A percentile compares a stretch with the other conserved stretches of the same genome.
phyloP scores from a whole-genome alignment of 2,113 vertebrate species.

The Spheniscus mendiculus region DNA sequence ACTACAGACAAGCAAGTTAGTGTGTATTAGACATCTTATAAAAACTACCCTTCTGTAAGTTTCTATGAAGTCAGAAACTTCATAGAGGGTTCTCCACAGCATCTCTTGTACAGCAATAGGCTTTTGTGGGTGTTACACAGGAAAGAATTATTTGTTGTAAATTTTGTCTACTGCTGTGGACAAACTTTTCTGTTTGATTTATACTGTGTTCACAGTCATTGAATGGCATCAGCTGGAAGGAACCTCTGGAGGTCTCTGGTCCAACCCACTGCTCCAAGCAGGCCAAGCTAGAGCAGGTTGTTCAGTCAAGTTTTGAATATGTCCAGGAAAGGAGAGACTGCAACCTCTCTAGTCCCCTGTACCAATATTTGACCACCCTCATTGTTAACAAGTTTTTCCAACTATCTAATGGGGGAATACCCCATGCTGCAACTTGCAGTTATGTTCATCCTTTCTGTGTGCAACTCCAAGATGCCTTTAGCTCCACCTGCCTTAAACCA shows the following conservation, averaged over 20 bases:
- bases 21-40: not conserved
- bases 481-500: not conserved
- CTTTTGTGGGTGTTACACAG: not conserved
- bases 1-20: not conserved
- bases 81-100: not conserved
- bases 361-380: not conserved
- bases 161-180: not conserved
- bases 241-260: not conserved
- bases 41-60: not conserved
- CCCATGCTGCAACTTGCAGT: not conserved
- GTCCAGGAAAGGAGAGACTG: not conserved
- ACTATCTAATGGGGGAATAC: not conserved
- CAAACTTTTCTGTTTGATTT: not conserved
- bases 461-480: not conserved
- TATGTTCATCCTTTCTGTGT: not conserved
- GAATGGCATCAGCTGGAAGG: not conserved
- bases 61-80: not conserved
- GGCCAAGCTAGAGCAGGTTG: not conserved
- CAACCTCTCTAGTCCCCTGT: not conserved
- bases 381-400: not conserved
- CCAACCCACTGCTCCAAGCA: not conserved
- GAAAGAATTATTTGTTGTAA: not conserved
- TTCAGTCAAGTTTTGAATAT: not conserved
- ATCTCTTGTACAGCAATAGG: not conserved
- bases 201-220: not conserved